These are phyloP conservation scores for Lophius piscatorius DNA, from an alignment of 2,113 vertebrate genomes.

Conservation along the genomic window DNA sequence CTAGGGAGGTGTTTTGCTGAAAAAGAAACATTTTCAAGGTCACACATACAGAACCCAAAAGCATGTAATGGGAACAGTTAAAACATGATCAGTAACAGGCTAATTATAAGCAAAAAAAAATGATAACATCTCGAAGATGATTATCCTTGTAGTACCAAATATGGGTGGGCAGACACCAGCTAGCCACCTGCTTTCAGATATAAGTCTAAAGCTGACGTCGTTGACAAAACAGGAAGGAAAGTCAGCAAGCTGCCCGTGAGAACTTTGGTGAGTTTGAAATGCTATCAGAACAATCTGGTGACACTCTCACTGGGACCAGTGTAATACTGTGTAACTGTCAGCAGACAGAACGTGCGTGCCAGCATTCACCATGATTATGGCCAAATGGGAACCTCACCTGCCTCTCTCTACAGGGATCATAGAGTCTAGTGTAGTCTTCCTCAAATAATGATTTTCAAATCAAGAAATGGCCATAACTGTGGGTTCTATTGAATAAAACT, in stretches of 20 bases:
- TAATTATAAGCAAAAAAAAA: no score
- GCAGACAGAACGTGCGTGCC: constrained; percentile 1
- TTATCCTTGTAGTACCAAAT: not conserved
- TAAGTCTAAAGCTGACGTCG: no score
- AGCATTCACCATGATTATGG: constrained; percentile 3
- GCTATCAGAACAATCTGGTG: not conserved
- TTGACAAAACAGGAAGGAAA: constrained; percentile 8
- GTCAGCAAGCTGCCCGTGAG: not conserved
- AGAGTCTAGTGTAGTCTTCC: not conserved
- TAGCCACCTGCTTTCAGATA: not conserved
- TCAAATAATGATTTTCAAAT: constrained; percentile 9
- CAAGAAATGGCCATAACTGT: not conserved
- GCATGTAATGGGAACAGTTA: not conserved
- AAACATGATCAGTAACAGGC: not conserved
- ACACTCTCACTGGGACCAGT: constrained; percentile 5
- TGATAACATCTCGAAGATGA: not conserved
- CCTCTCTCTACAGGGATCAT: constrained; percentile 1
- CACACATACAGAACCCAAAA: constrained; percentile 3
- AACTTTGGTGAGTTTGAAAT: not conserved
- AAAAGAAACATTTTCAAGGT: constrained; percentile 21
- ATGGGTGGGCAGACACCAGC: not conserved
- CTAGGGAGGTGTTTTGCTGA: constrained; percentile 98
- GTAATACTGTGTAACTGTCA: constrained; percentile 21
- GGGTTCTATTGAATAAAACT: not conserved
- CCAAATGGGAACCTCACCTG: constrained; percentile 20